Conservation (phyloP, 2,888 invertebrate species). For the Zaprionus bogoriensis region DNA sequence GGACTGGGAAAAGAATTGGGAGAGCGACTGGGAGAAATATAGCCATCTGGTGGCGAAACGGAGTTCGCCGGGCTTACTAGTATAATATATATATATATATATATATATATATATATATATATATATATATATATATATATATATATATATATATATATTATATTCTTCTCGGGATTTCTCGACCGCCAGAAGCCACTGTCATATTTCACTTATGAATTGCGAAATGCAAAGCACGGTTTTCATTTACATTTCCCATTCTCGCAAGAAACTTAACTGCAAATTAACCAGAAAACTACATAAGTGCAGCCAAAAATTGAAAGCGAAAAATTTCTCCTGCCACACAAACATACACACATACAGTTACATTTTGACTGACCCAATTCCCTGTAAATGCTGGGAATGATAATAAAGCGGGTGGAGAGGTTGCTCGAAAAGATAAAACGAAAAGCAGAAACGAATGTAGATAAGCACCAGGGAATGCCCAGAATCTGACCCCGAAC, state of each 20-base stretch:
- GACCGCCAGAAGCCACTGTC: no score
- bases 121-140: no score
- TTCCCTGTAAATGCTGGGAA: slow-evolving; percentile 3
- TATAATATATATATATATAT: no score
- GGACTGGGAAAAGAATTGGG: no score
- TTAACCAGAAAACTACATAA: slow-evolving; percentile 8
- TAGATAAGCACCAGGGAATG: neutral
- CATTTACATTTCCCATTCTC: slow-evolving; percentile 11
- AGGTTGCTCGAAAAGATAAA: neutral
- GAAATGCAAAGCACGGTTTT: neutral
- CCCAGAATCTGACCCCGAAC: neutral
- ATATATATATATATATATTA: no score
- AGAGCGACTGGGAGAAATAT: no score
- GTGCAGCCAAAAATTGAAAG: slow-evolving; percentile 3
- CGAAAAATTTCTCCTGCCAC: neutral
- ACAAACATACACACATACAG: neutral
- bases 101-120: no score
- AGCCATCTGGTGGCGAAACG: no score
- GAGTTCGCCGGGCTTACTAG: no score
- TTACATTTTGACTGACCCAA: slow-evolving; percentile 9
- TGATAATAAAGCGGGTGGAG: neutral
- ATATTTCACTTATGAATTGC: neutral
- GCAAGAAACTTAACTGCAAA: slow-evolving; percentile 18
- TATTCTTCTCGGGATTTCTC: no score
- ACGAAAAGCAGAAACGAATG: neutral